Evolutionary conservation across 2,888 invertebrate species (phyloP), one percentile per base, ranked within the genome.

Genomic region (Leptinotarsa rubiginosa): DNA sequence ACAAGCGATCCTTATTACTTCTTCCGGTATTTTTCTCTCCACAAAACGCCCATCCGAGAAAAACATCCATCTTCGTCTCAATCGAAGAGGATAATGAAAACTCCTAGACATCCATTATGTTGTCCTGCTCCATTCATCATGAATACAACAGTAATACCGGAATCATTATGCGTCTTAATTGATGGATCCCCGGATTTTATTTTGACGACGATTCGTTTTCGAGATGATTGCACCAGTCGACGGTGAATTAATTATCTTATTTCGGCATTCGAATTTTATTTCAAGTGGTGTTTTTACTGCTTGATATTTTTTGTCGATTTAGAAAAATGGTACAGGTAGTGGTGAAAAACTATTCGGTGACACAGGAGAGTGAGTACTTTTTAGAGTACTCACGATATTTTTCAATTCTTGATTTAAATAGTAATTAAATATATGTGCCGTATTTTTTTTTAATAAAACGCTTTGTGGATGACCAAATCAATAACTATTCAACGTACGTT

Each of bases 121-220:
- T 41, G 62, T 62, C 41, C 41, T 62, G n/a, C 41, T 16, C n/a
- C 41, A 41, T 62, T 62, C 62, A 62, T 62, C 62, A 62, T 18
- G 62, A 62, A 62, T 62, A 62, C 62, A 62, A n/a, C 62, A 16
- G 62, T 31, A 41, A 31, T 62, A 31, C 41, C 12, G 62, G 12
- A 62, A 62, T 62, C 41, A 41, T 62, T 62, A 20, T 22, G 62
- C 62, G 62, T 62, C 31, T 62, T 62, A 62, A 62, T 62, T 31
- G 41, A 62, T 62, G 62, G 62, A 62, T 62, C n/a, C n/a, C n/a
- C n/a, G 31, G 62, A 62, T 62, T 62, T 62, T 12, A 62, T 62
- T 62, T 20, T 18, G 7, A 31, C 62, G n/a, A 5, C 62, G 41
- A 62, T n/a, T 16, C 41, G 31, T 62, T 62, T 62, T 16, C 25